A percentile compares a stretch with the other conserved stretches of the same genome.
Evolutionary conservation across 2,113 vertebrate genomes (phyloP).

Genomic region (Oreochromis tanganicae): DNA sequence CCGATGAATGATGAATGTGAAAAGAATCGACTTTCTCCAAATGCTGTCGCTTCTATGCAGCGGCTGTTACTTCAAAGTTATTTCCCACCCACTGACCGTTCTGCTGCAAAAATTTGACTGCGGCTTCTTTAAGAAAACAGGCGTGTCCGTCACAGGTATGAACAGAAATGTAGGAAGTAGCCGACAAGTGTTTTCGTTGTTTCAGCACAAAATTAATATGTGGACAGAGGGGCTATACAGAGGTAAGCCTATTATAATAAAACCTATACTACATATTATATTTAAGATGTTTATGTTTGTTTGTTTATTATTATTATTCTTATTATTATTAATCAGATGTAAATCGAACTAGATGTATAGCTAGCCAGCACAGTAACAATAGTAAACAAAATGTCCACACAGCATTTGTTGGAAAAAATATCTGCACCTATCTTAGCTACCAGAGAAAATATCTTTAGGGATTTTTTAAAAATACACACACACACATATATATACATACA

Average conservation of each 20-base stretch:
- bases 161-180: conserved; percentile 37
- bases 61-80: background rate
- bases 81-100: background rate
- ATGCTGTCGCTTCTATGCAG: background rate
- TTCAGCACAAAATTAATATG: conserved; percentile 10
- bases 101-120: background rate
- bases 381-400: too few relatives aligned
- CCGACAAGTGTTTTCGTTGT: background rate
- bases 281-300: background rate
- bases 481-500: background rate
- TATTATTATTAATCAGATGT: background rate
- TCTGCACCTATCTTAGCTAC: background rate
- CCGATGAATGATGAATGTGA: background rate
- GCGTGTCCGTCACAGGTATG: conserved; percentile 38
- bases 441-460: background rate
- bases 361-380: background rate
- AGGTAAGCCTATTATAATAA: conserved; percentile 32
- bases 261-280: background rate
- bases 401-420: background rate
- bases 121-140: conserved; percentile 59
- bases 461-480: background rate
- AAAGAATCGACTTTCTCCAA: background rate
- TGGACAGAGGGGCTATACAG: background rate
- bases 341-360: background rate
- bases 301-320: too few relatives aligned